These are phyloP conservation scores for Aselliscus stoliczkanus DNA, from an alignment of 2,797 vertebrate species.

Conservation along the genomic window DNA sequence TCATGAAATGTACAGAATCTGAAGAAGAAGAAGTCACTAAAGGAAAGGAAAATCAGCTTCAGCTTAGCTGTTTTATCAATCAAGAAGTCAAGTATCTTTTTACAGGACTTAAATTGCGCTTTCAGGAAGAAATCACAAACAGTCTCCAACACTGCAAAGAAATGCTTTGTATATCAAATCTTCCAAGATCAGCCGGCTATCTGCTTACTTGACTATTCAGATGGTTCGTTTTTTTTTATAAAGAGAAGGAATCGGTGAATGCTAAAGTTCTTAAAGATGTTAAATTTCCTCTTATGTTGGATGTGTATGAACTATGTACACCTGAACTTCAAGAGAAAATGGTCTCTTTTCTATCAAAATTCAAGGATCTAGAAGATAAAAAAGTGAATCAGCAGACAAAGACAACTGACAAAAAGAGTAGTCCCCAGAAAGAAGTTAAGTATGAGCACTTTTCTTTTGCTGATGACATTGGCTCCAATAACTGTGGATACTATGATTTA, in stretches of 20 bases:
- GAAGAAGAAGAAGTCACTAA: constrained; percentile 96
- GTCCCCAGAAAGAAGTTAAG: constrained; percentile 88
- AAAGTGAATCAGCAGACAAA: constrained; percentile 92
- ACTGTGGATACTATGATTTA: constrained; percentile 97
- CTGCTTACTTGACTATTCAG: constrained; percentile 96
- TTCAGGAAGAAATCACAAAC: constrained; percentile 99
- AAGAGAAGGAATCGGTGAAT: constrained; percentile 99
- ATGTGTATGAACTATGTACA: constrained; percentile 96
- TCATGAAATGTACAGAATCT: constrained; percentile 99
- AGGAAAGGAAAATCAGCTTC: constrained; percentile 95
- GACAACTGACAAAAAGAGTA: constrained; percentile 82
- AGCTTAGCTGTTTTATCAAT: constrained; percentile 99
- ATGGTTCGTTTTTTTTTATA: constrained; percentile 99
- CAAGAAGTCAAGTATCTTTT: constrained; percentile 99
- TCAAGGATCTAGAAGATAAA: constrained; percentile 96
- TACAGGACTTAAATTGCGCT: constrained; percentile 95
- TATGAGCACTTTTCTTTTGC: constrained; percentile 93
- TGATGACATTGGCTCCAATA: constrained; percentile 95
- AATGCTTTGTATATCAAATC: constrained; percentile 98
- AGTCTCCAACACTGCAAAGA: constrained; percentile 94
- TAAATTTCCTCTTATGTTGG: constrained; percentile 99
- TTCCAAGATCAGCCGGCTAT: constrained; percentile 96
- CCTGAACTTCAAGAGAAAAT: constrained; percentile 96
- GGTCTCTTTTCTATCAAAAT: constrained; percentile 92
- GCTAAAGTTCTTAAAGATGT: constrained; percentile 99